These are phyloP conservation scores for Gallinago media DNA, from an alignment of 2,113 vertebrate species.

Conservation along the genomic window DNA sequence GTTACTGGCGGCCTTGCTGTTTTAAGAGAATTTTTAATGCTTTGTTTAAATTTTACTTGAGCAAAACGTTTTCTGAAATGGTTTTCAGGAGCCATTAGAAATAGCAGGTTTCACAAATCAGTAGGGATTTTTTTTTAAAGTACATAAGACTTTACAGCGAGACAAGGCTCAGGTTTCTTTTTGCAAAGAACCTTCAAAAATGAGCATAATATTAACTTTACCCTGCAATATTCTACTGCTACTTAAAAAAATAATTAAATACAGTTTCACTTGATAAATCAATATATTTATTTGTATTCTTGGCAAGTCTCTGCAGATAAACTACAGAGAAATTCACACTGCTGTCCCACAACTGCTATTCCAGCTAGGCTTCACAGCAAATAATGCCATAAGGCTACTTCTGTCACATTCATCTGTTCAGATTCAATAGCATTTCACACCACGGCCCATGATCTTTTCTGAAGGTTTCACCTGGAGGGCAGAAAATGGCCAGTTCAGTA, in stretches of 20 bases:
- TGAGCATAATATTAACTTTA: neutral
- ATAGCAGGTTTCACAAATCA: neutral
- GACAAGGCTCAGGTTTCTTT: neutral
- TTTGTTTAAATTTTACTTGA: neutral
- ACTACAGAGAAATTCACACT: neutral
- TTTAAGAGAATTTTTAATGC: neutral
- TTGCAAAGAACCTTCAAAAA: neutral
- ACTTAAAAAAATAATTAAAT: neutral
- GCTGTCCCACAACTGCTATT: neutral
- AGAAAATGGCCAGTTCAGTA: constrained; percentile 42
- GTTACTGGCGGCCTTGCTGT: neutral
- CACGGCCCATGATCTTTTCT: constrained; percentile 12
- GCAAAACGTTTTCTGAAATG: neutral
- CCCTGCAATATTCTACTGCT: neutral
- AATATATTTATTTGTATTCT: neutral
- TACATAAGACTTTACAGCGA: neutral
- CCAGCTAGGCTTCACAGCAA: neutral
- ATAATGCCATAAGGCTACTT: neutral
- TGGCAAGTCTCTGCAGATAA: neutral
- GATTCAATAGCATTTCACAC: constrained; percentile 16
- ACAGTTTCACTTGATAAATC: neutral
- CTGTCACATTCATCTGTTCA: neutral
- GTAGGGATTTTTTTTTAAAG: neutral
- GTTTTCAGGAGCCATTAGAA: neutral
- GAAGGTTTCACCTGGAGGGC: constrained; percentile 25